phyloP scores from a whole-genome alignment of 2,888 invertebrate genomes.

The Amaurobius ferox region DNA sequence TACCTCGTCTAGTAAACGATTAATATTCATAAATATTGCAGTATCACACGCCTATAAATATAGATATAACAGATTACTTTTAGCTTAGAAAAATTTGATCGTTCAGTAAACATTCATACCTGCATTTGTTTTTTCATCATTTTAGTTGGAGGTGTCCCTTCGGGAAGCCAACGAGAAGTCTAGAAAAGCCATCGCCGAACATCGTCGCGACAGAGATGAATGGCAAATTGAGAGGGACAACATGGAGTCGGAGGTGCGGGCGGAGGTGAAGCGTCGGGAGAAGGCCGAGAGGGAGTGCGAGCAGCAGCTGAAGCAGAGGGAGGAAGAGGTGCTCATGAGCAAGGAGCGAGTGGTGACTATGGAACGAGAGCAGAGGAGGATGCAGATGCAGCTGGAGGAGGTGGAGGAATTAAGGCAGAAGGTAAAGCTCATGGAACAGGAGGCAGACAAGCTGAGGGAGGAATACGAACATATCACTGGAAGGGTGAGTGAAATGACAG shows the following conservation, averaged over 20 bases:
- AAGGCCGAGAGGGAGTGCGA: conserved; percentile 84
- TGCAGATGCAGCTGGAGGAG: conserved; percentile 69
- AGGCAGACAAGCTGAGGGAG: conserved; percentile 83
- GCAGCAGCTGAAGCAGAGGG: conserved; percentile 79
- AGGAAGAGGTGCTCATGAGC: conserved; percentile 74
- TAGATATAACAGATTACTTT: too few species aligned
- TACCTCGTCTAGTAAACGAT: too few species aligned
- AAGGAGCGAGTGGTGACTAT: conserved; percentile 74
- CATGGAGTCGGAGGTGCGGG: conserved; percentile 76
- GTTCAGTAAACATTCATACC: too few species aligned
- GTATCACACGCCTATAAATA: too few species aligned
- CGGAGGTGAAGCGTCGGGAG: conserved; percentile 84
- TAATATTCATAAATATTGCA: too few species aligned
- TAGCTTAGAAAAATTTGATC: too few species aligned
- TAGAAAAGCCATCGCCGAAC: conserved; percentile 77
- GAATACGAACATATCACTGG: conserved; percentile 87
- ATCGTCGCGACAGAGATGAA: conserved; percentile 81
- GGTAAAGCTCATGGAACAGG: conserved; percentile 82
- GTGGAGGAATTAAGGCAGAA: conserved; percentile 59
- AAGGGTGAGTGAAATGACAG: conserved; percentile 78
- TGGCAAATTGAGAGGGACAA: conserved; percentile 82
- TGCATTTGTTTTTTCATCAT: too few species aligned
- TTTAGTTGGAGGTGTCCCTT: conserved; percentile 81
- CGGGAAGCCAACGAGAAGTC: conserved; percentile 82
- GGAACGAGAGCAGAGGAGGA: conserved; percentile 73